Base-by-base conservation (phyloP, 53 echinoderm and acorn worm genomes). In the Temnopleurus reevesii region DNA sequence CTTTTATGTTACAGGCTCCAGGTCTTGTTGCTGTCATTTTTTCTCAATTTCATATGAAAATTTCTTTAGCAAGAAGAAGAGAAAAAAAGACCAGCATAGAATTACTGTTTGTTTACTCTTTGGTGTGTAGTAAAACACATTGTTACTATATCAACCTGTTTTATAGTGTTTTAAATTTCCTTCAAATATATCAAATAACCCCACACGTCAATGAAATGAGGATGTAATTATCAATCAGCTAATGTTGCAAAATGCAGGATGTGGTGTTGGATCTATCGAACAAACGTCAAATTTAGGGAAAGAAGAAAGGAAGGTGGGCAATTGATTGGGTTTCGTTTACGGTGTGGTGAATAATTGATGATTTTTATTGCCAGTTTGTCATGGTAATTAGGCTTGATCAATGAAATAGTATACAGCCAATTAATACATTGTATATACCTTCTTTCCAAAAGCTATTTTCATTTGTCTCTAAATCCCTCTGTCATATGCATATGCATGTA, bases 291-390 rank as follows among this genome's bases (percentile, higher is more conserved):
- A 12, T 71, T 71, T 38, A 41, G 2, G 10, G 71, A 12, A 41
- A 43, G 41, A 71, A 21, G 38, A 71, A 64, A 64, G 65, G 18
- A 38, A 71, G 41, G 12, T n/a, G n/a, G 43, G 33, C 63, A 33
- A 13, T 63, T 63, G 23, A 71, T 38, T 19, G n/a, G 65, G 3
- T 65, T 34, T 65, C 23, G 21, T 71, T 71, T 71, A 41, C 12
- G 17, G 5, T 71, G 71, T 41, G 71, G 71, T 71, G 38, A 71
- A 71, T 71, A 41, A 71, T 7, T 71, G 71, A 71, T 71, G 71
- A 41, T n/a, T n/a, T 19, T 38, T 71, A 41, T 38, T 36, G 71
- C 29, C 46, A 79, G 46, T 49, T 79, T 46, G 79, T 79, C 79
- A 79, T n/a, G 23, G 79, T 29, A 49, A 79, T 47, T 49, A 47